Conservation (phyloP, 2,113 vertebrate genomes). For the Turdus rufiventris region DNA sequence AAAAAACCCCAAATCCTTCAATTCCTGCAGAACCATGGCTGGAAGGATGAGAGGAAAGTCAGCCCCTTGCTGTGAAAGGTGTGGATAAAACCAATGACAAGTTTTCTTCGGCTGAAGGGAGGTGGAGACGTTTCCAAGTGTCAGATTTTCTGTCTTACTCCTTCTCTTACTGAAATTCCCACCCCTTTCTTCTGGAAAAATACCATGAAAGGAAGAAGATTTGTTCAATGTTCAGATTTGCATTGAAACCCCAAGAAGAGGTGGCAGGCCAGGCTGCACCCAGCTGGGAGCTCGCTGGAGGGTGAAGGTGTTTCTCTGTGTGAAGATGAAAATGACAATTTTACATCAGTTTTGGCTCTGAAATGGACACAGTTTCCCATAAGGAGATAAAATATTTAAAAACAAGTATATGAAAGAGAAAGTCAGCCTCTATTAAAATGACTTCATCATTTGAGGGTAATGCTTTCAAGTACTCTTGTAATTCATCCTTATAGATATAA, state of each 20-base stretch:
- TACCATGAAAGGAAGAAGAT: not conserved
- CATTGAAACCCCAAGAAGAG: not conserved
- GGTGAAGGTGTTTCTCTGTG: not conserved
- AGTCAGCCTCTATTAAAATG: slow-evolving; percentile 41
- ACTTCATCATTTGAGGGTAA: slow-evolving; percentile 31
- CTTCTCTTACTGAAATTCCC: not conserved
- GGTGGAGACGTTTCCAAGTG: not conserved
- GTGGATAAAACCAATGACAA: not conserved
- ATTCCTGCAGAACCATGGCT: not conserved
- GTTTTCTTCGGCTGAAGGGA: not conserved
- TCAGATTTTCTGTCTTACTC: not conserved
- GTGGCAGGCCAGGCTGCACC: not conserved
- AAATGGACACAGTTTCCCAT: not conserved
- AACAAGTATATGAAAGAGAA: slow-evolving; percentile 23
- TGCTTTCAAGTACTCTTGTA: slow-evolving; percentile 44
- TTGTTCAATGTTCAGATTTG: not conserved
- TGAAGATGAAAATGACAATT: not conserved
- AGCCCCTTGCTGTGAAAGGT: not conserved
- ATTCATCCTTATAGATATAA: slow-evolving; percentile 47
- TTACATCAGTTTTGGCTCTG: not conserved
- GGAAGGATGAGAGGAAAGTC: fast-evolving
- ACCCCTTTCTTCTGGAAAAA: not conserved
- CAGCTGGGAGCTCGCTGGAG: not conserved
- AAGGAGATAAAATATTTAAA: slow-evolving; percentile 49
- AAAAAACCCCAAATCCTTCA: not conserved